phyloP scores from a whole-genome alignment of 2,113 vertebrate species.

The Gadus macrocephalus region DNA sequence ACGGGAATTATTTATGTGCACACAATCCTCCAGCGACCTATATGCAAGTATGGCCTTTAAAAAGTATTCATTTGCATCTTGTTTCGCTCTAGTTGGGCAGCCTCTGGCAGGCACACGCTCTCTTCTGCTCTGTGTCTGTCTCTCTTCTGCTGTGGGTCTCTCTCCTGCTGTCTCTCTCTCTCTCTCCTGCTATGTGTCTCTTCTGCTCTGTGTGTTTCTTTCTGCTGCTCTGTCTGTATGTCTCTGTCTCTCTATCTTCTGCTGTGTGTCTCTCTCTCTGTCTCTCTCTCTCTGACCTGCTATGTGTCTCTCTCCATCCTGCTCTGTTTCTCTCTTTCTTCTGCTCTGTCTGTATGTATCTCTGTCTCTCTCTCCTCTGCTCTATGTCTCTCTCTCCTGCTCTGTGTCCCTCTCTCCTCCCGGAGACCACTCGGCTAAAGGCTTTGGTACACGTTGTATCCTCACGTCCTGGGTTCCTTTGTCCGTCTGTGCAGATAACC shows the following conservation, averaged over 20 bases:
- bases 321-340: too few species aligned
- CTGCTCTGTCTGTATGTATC: background rate
- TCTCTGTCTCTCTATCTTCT: too few species aligned
- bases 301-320: background rate
- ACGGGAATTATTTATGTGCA: slow-evolving; percentile 36
- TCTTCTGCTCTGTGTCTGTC: too few species aligned
- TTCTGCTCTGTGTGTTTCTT: too few species aligned
- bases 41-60: slow-evolving; percentile 15
- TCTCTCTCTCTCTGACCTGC: too few species aligned
- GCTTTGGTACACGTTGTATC: background rate
- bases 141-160: background rate
- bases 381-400: too few species aligned
- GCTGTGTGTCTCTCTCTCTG: too few species aligned
- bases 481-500: slow-evolving; percentile 53
- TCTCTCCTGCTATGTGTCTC: too few species aligned
- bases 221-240: too few species aligned
- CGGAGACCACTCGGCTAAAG: background rate
- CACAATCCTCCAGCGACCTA: background rate
- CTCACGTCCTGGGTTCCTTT: slow-evolving; percentile 16
- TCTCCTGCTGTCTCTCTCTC: too few species aligned
- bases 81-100: slow-evolving; percentile 12
- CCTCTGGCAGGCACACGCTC: background rate
- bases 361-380: too few species aligned
- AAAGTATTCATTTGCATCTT: slow-evolving; percentile 20
- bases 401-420: background rate